Evolutionary conservation across 1,140 invertebrate genomes (phyloP).

Genomic region (Gryllus bimaculatus): DNA sequence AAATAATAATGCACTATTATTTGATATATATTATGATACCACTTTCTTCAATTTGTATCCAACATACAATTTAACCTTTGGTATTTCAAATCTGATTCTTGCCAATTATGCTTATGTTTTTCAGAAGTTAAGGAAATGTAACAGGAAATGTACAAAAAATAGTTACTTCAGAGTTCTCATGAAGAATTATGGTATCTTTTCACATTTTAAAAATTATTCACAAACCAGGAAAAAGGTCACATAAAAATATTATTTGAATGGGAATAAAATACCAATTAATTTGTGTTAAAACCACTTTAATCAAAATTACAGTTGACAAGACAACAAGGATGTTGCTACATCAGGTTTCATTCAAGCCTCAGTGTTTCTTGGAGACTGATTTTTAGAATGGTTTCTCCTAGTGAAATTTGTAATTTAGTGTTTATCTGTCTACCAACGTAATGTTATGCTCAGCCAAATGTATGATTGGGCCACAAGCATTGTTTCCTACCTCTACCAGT

Average conservation of each 20-base stretch:
- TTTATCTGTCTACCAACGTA: background rate
- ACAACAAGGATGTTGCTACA: conserved; percentile 8
- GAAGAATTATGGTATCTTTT: background rate
- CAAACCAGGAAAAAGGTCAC: background rate
- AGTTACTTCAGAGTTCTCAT: background rate
- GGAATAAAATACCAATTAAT: background rate
- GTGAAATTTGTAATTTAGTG: background rate
- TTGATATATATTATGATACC: no score
- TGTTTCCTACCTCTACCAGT: background rate
- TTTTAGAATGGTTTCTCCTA: background rate
- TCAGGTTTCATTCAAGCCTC: background rate
- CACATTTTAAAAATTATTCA: background rate
- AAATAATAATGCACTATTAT: no score
- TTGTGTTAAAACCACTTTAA: conserved; percentile 20
- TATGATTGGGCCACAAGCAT: conserved; percentile 13
- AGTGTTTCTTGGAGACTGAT: background rate
- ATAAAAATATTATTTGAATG: background rate
- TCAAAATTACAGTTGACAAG: conserved; percentile 18
- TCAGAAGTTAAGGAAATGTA: no score
- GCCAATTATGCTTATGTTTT: no score
- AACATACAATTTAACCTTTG: no score
- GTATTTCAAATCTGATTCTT: no score
- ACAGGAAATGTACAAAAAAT: no score
- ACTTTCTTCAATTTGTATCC: no score
- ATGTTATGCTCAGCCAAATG: conserved; percentile 1